Conservation (phyloP, 2,797 vertebrate genomes). For the Philypnodon macrostomus region DNA sequence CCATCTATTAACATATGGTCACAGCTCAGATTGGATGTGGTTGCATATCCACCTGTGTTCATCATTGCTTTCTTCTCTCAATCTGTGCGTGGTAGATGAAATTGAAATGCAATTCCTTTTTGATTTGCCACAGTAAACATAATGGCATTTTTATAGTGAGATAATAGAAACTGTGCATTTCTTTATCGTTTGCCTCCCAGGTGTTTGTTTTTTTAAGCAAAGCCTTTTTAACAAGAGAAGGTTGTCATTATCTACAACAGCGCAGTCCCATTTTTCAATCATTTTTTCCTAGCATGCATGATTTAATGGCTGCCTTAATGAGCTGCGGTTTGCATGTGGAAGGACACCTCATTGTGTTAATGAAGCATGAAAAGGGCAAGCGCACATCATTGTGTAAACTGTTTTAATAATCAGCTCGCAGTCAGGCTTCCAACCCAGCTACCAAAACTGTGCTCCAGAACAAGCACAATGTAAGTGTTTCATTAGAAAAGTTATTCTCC, state of each 20-base stretch:
- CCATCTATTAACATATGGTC: constrained; percentile 54
- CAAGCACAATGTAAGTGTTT: constrained; percentile 46
- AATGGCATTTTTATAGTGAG: constrained; percentile 61
- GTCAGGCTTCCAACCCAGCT: constrained; percentile 50
- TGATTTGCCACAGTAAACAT: constrained; percentile 65
- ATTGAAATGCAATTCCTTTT: constrained; percentile 62
- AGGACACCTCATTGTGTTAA: constrained; percentile 77
- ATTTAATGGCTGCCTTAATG: constrained; percentile 80
- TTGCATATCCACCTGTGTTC: constrained; percentile 25
- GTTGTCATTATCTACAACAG: constrained; percentile 60
- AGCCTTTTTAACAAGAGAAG: constrained; percentile 55
- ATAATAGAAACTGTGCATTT: constrained; percentile 60
- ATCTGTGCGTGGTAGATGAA: constrained; percentile 39
- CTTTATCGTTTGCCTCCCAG: constrained; percentile 59
- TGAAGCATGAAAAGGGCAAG: constrained; percentile 81
- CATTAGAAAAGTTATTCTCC: constrained; percentile 47
- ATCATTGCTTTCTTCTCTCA: constrained; percentile 23
- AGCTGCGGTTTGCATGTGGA: constrained; percentile 75
- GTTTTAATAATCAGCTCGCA: constrained; percentile 67
- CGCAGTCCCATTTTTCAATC: constrained; percentile 65
- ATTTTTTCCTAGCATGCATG: constrained; percentile 64
- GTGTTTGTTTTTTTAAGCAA: constrained; percentile 49
- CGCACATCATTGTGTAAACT: constrained; percentile 67
- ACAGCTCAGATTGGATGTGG: constrained; percentile 51
- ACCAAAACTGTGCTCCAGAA: constrained; percentile 50